Evolutionary conservation across 2,888 invertebrate genomes (phyloP).

Genomic region (Augiades crinisus): DNA sequence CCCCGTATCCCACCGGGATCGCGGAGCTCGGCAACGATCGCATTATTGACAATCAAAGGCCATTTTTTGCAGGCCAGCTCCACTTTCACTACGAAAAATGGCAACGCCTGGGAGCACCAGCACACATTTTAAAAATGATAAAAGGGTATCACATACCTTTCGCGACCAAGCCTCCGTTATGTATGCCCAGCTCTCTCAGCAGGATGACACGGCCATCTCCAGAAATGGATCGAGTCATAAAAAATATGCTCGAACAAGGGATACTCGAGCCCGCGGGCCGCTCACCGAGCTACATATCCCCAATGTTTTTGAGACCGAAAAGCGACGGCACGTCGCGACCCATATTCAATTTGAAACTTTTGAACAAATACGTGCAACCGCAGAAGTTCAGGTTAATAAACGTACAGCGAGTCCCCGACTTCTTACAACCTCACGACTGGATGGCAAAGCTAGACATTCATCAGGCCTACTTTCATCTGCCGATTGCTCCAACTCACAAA

Average conservation of each 20-base stretch:
- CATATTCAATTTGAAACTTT: conserved; percentile 34
- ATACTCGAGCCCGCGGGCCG: neutral
- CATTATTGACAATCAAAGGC: conserved; percentile 5
- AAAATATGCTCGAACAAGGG: neutral
- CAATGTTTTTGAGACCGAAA: conserved; percentile 36
- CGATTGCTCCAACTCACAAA: conserved; percentile 28
- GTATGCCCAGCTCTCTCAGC: neutral
- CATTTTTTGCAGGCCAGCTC: neutral
- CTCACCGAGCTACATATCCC: conserved; percentile 29
- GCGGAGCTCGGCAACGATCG: neutral
- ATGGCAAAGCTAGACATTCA: conserved; percentile 34
- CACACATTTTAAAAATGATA: neutral
- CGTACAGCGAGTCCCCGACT: conserved; percentile 32
- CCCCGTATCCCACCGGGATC: neutral
- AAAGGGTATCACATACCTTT: conserved; percentile 2
- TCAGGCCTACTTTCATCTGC: conserved; percentile 35
- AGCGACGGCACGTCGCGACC: conserved; percentile 31
- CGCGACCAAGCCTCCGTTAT: neutral
- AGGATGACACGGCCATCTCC: neutral
- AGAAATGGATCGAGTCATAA: neutral
- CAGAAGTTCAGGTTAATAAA: conserved; percentile 34
- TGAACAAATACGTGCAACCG: conserved; percentile 33
- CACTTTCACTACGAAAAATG: neutral
- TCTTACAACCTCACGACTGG: conserved; percentile 35
- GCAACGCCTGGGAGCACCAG: conserved; percentile 8